Evolutionary conservation across 1,140 invertebrate species (phyloP).

Genomic region (Cotesia vestalis): DNA sequence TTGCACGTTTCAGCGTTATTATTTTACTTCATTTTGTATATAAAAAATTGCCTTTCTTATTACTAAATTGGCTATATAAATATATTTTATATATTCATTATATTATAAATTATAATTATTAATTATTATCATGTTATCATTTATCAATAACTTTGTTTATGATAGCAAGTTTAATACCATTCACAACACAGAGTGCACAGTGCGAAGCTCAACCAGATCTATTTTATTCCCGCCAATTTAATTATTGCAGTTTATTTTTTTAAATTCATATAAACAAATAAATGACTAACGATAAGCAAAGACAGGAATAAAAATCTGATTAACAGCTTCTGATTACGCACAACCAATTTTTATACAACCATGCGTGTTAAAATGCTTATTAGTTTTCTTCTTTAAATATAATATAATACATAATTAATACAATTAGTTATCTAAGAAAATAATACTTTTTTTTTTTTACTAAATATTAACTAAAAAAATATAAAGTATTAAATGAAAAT

Average conservation of each 20-base stretch:
- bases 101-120: constrained; percentile 50
- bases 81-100: constrained; percentile 57
- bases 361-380: constrained; percentile 56
- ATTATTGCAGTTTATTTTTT: constrained; percentile 37
- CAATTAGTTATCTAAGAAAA: constrained; percentile 30
- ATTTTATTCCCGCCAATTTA: constrained; percentile 46
- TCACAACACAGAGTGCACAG: constrained; percentile 68
- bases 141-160: constrained; percentile 33
- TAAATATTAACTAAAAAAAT: too few species aligned
- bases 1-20: constrained; percentile 56
- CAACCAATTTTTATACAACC: constrained; percentile 63
- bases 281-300: constrained; percentile 27
- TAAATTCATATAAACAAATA: constrained; percentile 8
- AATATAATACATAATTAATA: constrained; percentile 30
- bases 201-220: constrained; percentile 60
- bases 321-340: constrained; percentile 60
- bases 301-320: constrained; percentile 46
- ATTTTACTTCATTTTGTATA: constrained; percentile 46
- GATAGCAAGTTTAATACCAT: constrained; percentile 56
- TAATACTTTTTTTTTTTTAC: too few species aligned
- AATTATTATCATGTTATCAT: constrained; percentile 35
- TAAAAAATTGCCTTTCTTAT: constrained; percentile 64
- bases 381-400: not conserved
- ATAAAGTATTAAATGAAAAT: constrained; percentile 9
- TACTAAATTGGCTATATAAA: constrained; percentile 65